Percentiles rank a stretch among this genome's conserved stretches.
These are phyloP conservation scores for Phylloscopus collybita DNA, from an alignment of 2,797 vertebrate species.

Conservation along the genomic window DNA sequence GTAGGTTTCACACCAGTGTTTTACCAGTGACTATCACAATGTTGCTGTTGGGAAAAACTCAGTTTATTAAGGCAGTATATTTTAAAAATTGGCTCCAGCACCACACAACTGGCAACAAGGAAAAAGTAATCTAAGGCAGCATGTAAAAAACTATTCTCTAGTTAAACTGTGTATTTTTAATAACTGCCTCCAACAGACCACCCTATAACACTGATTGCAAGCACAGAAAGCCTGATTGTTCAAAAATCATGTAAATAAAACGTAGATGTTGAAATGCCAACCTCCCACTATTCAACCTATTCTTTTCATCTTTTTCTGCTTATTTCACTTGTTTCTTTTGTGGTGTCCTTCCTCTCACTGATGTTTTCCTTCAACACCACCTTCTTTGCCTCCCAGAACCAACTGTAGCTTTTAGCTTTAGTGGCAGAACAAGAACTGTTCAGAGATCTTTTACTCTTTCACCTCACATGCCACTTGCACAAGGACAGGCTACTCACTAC, in stretches of 20 bases:
- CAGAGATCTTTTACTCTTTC: neutral
- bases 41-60: constrained; percentile 27
- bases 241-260: constrained; percentile 12
- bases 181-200: constrained; percentile 47
- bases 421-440: neutral
- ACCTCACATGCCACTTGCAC: neutral
- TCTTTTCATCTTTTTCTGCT: neutral
- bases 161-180: constrained; percentile 42
- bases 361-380: neutral
- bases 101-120: constrained; percentile 41
- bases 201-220: constrained; percentile 17
- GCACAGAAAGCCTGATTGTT: constrained; percentile 19
- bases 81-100: constrained; percentile 38
- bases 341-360: neutral
- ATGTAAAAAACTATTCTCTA: constrained; percentile 40
- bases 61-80: constrained; percentile 54
- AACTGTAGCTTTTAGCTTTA: neutral
- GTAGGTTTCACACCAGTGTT: constrained; percentile 9
- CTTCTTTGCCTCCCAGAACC: neutral
- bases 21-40: neutral
- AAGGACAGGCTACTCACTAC: neutral
- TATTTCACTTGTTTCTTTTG: neutral
- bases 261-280: neutral
- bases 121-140: constrained; percentile 38
- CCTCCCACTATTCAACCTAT: constrained; percentile 9